Conservation (phyloP, 2,888 invertebrate species). For the Gymnosoma rotundatum region DNA sequence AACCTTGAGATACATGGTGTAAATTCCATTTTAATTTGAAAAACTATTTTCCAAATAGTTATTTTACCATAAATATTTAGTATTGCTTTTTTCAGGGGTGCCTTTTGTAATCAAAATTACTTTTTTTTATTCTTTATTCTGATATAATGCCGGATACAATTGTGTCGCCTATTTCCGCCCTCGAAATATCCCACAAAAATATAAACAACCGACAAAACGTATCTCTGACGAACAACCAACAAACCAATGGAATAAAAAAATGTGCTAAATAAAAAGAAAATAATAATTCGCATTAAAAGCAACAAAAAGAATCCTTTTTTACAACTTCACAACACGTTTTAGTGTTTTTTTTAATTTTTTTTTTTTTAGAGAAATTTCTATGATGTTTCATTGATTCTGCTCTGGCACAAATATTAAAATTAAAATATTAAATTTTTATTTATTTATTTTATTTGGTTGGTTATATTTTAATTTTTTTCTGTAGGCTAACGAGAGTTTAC, state of each 20-base stretch:
- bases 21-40: conserved; percentile 22
- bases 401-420: conserved; percentile 12
- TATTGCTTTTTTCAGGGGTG: neutral
- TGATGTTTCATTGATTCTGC: conserved; percentile 32
- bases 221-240: conserved; percentile 18
- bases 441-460: neutral
- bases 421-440: neutral
- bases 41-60: conserved; percentile 26
- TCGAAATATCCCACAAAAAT: conserved; percentile 30
- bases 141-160: conserved; percentile 60
- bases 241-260: conserved; percentile 3
- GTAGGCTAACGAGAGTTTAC: neutral
- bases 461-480: conserved; percentile 24
- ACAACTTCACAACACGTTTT: conserved; percentile 28
- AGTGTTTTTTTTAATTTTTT: neutral
- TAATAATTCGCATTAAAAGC: conserved; percentile 51
- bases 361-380: conserved; percentile 22
- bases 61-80: conserved; percentile 27
- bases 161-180: conserved; percentile 64
- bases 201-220: conserved; percentile 27
- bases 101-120: conserved; percentile 29
- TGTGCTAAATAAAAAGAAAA: conserved; percentile 38
- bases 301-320: conserved; percentile 3
- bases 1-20: conserved; percentile 46
- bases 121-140: conserved; percentile 52